Evolutionary conservation across 2,888 invertebrate genomes (phyloP), one percentile per base, ranked within the genome.

Genomic region (Dynastes hyllus): DNA sequence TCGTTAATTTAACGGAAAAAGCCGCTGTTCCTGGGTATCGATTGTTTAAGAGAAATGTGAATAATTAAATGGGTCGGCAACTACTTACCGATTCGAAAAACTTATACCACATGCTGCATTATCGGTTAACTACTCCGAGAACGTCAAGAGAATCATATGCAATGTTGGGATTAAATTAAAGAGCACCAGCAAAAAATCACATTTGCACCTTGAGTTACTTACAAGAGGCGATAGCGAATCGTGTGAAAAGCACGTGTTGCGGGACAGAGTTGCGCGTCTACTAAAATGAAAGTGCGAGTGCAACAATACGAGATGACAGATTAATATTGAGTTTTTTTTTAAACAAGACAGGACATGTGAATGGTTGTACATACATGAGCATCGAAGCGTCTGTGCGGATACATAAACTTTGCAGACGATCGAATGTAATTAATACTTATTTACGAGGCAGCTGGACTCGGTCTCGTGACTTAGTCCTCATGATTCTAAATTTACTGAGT

Each of bases 191-290:
- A 8, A 55, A 71, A 53, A 55, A 37, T 32, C n/a, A 55, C 71
- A 32, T 37, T 55, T 55, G 29, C 9, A 6, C 55, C 32, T 37
- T 37, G 9, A 45, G 55, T 16, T 71, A 70, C 32, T 55, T 71
- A 29, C 37, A 66, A 16, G 37, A 16, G 32, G 32, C 45, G 2
- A 45, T 11, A 55, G 55, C 32, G n/a, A 50, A 37, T 45, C 67
- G 45, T 73, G 45, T 37, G 67, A 73, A 71, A 70, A 81, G 78
- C 82, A 82, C 82, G 82, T 81, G 82, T 71, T 79, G 77, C 77
- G 71, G 58, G 65, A 80, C 80, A 81, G 73, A 78, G 82, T 81
- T 82, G 79, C 81, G 80, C 77, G 81, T 76, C 77, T 76, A 82
- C 82, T 82, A 79, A 80, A 77, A 79, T 76, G 79, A 79, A 79